Evolutionary conservation across 2,113 vertebrate genomes (phyloP), one percentile per base, ranked within the genome.

Genomic region (Rhipidura dahli): DNA sequence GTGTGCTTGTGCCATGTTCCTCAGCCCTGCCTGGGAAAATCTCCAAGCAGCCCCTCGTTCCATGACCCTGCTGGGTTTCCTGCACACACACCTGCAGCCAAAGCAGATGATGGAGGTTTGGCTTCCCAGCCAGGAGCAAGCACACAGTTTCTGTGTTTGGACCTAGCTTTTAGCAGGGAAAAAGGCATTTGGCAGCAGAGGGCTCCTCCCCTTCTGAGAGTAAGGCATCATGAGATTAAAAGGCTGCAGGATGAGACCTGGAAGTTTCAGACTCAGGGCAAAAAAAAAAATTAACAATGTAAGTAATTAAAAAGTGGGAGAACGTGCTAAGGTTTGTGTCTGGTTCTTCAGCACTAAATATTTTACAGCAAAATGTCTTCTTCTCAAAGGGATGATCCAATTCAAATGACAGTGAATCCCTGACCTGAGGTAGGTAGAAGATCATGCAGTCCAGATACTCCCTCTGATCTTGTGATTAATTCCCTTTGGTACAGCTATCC

Each of bases 81-180:
- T 23, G 63, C 33, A 15, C 1, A 2, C 23, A 69, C 1, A 6
- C 20, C 17, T 0, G 0, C 31, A 51, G 37, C 42, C 2, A 0
- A 54, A 79, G 56, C 12, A 80, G 35, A 24, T 50, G 8, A 19
- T 16, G 2, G 1, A 10, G 44, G 10, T 53, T 57, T 73, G 50
- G 50, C 28, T 71, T 64, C 35, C 69, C 47, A 77, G 76, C 3
- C 39, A 47, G 53, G 42, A 57, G 13, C 51, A 71, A 71, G 17
- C n/a, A 78, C 14, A 15, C 15, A 33, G 50, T 22, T 75, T 23
- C 13, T 73, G 15, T 9, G 22, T 40, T 40, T 33, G n/a, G 47
- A 50, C 33, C 39, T 33, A 27, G 13, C 28, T 33, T 51, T 39
- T 42, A 79, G 39, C 17, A 56, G 22, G 28, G 37, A 5, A 65